Percentiles rank a stretch among this genome's conserved stretches.
Evolutionary conservation across 2,797 vertebrate genomes (phyloP).

Genomic region (Scolopax rusticola): DNA sequence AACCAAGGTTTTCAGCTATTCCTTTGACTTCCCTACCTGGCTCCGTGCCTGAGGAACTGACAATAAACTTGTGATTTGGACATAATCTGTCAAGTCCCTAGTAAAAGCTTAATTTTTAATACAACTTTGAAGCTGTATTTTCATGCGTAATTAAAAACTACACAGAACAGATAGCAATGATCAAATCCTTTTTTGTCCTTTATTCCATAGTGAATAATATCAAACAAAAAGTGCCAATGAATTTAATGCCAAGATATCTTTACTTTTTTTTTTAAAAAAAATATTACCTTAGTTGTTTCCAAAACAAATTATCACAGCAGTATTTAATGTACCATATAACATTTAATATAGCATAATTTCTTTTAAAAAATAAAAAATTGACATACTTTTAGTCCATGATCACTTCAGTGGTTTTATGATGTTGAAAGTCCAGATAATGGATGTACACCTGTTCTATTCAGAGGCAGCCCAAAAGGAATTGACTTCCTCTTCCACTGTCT

Average conservation of each 20-base stretch:
- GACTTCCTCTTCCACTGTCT: neutral
- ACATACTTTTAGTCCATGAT: neutral
- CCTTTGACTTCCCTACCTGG: neutral
- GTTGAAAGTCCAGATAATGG: neutral
- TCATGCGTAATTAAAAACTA: neutral
- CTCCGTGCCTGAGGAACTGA: neutral
- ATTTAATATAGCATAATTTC: neutral
- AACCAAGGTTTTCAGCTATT: neutral
- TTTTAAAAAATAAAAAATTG: neutral
- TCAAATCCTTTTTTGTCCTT: neutral
- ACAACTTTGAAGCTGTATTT: neutral
- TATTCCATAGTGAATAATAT: neutral
- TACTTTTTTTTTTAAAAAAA: neutral
- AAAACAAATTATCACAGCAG: neutral
- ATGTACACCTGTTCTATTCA: neutral
- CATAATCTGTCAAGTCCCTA: neutral
- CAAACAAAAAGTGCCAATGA: neutral
- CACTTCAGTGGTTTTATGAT: neutral
- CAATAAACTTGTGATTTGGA: neutral
- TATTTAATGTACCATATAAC: neutral
- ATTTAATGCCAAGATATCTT: neutral
- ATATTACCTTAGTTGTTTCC: neutral
- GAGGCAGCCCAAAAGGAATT: neutral
- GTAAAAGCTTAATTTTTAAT: neutral
- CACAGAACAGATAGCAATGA: neutral